These are phyloP conservation scores for Leptothorax acervorum DNA, from an alignment of 2,888 invertebrate genomes.

Conservation along the genomic window DNA sequence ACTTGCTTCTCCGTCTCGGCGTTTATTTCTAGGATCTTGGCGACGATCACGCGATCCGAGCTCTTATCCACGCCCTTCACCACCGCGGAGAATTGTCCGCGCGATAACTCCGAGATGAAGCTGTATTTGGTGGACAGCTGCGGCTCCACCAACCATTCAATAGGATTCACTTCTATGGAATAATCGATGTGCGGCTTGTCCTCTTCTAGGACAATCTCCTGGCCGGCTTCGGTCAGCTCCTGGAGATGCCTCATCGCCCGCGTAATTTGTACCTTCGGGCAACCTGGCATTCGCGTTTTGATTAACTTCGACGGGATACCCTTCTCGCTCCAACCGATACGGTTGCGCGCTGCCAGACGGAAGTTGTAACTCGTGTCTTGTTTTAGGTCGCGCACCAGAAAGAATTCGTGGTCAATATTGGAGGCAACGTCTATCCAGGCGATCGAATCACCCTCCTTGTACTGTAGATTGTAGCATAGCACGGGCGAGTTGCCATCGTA, in stretches of 20 bases:
- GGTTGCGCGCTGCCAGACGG: constrained; percentile 94
- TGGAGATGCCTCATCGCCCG: constrained; percentile 94
- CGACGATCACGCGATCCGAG: constrained; percentile 92
- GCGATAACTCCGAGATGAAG: constrained; percentile 94
- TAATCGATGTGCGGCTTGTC: constrained; percentile 90
- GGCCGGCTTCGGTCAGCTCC: constrained; percentile 94
- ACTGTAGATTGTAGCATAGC: constrained; percentile 95
- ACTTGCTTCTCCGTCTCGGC: constrained; percentile 88
- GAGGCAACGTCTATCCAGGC: constrained; percentile 95
- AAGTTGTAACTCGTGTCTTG: constrained; percentile 95
- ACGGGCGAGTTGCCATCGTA: constrained; percentile 96
- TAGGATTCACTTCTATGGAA: constrained; percentile 90
- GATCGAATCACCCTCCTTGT: constrained; percentile 90
- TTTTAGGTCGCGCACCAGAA: constrained; percentile 92
- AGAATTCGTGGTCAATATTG: constrained; percentile 98
- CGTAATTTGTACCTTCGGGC: constrained; percentile 92
- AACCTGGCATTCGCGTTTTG: constrained; percentile 90
- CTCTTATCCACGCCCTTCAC: constrained; percentile 93
- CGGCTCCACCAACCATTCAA: constrained; percentile 90
- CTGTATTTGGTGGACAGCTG: constrained; percentile 92
- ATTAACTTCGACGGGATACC: constrained; percentile 93
- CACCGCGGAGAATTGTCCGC: constrained; percentile 95
- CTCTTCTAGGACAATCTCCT: constrained; percentile 89
- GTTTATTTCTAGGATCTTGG: constrained; percentile 92
- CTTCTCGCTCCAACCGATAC: constrained; percentile 97